Evolutionary conservation across 2,888 invertebrate species (phyloP), one percentile per base, ranked within the genome.

Genomic region (Apodemia duryi): DNA sequence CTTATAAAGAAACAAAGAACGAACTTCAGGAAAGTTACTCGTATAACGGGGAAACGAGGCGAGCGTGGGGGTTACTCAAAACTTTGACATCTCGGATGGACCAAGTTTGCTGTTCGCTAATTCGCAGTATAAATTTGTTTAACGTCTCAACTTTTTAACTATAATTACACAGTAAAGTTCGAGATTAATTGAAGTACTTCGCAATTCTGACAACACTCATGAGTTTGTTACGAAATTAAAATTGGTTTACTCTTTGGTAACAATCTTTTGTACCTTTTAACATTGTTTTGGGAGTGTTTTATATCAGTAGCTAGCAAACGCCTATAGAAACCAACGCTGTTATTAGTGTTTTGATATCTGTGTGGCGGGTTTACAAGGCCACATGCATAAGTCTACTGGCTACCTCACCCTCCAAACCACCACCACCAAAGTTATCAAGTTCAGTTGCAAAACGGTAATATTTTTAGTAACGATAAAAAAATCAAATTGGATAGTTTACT

Each of bases 101-200:
- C 85, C 79, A 84, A 85, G 79, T 81, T 81, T 72, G 74, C 80
- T 82, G 84, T 86, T 88, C 85, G 81, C 88, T 91, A 89, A 91
- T 91, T 89, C 85, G 78, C 79, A 87, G 86, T 89, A 90, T 91
- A 91, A 91, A 91, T 91, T 91, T 90, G 88, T 89, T 90, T 90
- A 88, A 91, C 88, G 90, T 88, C 86, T 82, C 82, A 89, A 91
- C 90, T 91, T 91, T 89, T 90, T 86, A 90, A 88, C 88, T 85
- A 85, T 89, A 88, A 91, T 90, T 89, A 89, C 87, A 83, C 80
- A 81, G 80, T 77, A 77, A 85, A 88, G 79, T 88, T 85, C 77
- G 74, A 78, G 81, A 88, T 86, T 83, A 83, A 89, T 88, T 85
- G 82, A 81, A 86, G 83, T 80, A 80, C 83, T 84, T 80, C 68